Conservation (phyloP, 2,113 vertebrate genomes). For the Rhinopomastus cyanomelas region DNA sequence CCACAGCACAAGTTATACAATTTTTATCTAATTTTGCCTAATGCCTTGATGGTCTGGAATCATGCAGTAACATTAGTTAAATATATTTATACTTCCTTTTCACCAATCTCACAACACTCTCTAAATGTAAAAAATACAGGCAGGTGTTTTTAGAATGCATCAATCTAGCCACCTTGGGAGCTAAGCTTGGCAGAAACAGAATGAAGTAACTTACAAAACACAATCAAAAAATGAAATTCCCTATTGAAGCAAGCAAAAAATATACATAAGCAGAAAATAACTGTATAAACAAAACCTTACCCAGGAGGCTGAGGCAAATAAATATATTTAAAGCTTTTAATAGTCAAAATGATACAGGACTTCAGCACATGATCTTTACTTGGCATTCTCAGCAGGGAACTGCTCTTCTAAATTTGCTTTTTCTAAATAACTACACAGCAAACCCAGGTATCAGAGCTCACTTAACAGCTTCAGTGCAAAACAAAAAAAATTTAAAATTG, state of each 20-base stretch:
- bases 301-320: background rate
- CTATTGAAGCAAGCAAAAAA: background rate
- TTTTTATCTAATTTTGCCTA: background rate
- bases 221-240: background rate
- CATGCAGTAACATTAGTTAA: background rate
- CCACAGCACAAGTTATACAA: background rate
- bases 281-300: background rate
- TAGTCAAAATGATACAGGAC: background rate
- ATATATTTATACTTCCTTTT: background rate
- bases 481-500: background rate
- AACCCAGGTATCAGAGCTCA: background rate
- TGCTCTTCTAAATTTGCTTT: background rate
- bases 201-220: background rate
- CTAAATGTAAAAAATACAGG: background rate
- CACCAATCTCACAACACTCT: background rate
- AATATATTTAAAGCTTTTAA: background rate
- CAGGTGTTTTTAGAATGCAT: background rate
- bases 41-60: background rate
- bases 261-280: background rate
- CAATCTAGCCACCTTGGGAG: background rate
- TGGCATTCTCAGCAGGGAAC: background rate
- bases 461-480: background rate
- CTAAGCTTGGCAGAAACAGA: background rate
- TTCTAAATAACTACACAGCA: background rate
- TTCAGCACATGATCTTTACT: background rate